A percentile compares a stretch with the other conserved stretches of the same genome.
Evolutionary conservation across 2,888 invertebrate species (phyloP).

Genomic region (Amphipoea lucens): DNA sequence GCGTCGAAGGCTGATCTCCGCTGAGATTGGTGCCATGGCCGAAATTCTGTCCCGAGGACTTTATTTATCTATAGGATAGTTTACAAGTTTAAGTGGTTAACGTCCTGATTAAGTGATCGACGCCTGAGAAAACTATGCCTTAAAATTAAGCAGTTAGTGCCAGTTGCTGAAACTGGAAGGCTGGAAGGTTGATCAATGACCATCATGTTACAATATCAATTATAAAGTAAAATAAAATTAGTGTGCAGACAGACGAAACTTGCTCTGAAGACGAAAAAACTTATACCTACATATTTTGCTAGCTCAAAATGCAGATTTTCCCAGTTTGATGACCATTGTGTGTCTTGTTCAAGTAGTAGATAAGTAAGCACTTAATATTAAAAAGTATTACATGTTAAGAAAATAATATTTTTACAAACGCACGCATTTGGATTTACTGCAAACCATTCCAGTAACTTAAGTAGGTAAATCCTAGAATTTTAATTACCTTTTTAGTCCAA

Average conservation of each 20-base stretch:
- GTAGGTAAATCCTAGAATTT: slow-evolving; percentile 25
- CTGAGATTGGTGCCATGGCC: too few species aligned
- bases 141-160: neutral
- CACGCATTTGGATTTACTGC: slow-evolving; percentile 1
- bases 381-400: neutral
- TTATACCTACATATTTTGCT: neutral
- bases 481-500: slow-evolving; percentile 23
- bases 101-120: neutral
- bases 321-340: too few species aligned
- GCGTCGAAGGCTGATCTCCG: neutral
- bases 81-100: slow-evolving; percentile 11
- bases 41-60: too few species aligned
- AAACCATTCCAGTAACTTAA: slow-evolving; percentile 8
- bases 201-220: neutral
- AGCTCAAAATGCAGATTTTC: too few species aligned
- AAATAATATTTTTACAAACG: neutral
- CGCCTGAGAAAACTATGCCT: neutral
- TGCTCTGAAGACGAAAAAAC: neutral
- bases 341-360: neutral
- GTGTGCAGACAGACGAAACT: neutral
- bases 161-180: too few species aligned
- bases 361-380: neutral
- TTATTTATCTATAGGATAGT: neutral
- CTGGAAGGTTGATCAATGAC: neutral
- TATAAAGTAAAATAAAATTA: neutral